Base-by-base conservation (phyloP, 2,888 invertebrate genomes). In the Lasioglossum morio region DNA sequence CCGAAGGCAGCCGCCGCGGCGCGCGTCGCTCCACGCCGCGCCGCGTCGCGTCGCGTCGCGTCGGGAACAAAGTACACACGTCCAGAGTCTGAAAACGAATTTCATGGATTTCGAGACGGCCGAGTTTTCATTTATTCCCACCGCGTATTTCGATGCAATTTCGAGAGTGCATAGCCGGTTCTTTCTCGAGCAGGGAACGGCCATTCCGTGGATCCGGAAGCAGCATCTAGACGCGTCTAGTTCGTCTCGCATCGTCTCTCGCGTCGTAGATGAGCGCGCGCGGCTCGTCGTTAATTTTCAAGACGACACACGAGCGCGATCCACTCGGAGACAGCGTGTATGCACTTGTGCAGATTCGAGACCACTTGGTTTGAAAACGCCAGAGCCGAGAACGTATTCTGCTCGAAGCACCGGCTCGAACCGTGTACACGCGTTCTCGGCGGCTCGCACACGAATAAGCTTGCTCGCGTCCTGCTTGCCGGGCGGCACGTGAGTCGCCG, bases 81-180 rank as follows among this genome's bases (percentile, higher is more conserved):
- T 76, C 79, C 85, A 72, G 27, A 46, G 79, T n/a, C 30, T 53
- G 75, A 72, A 74, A 85, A 79, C 84, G 85, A 85, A 83, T 85
- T 85, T 79, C 46, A 72, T 79, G 84, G 75, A 83, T 83, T 57
- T 66, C 57, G 60, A 43, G 75, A 30, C 74, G 84, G 85, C 83
- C 83, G 83, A 83, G 83, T 79, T 85, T 83, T 85, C 83, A 40
- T 83, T 83, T 83, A 85, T 79, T 79, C 85, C 83, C 79, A 57
- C 66, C 75, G 83, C 75, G 75, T 72, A 53, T 82, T 73, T 53
- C 75, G 76, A 83, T 84, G 85, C 85, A 85, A 85, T 85, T 85
- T 66, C 83, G 75, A 66, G 75, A 75, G 78, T 53, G 72, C 75
- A 70, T 34, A 46, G 23, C 43, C 40, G 72, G 63, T 23, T 53